A percentile compares a stretch with the other conserved stretches of the same genome.
Evolutionary conservation across 2,797 vertebrate species (phyloP).

Genomic region (Xenopus petersii): DNA sequence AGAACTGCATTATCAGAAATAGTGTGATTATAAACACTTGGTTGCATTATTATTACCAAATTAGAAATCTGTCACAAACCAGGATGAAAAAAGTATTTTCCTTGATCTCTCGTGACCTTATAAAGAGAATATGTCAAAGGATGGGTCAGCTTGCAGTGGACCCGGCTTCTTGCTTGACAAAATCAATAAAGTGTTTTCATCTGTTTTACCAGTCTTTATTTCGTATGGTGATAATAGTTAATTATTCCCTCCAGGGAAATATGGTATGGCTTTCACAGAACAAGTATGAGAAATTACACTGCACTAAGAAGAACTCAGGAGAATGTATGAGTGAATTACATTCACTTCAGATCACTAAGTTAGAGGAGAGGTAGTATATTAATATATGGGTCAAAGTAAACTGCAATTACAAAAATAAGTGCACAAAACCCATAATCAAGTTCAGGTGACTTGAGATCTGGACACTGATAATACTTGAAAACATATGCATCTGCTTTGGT

Average conservation of each 20-base stretch:
- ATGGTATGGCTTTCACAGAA: slow-evolving; percentile 72
- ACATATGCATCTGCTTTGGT: no score
- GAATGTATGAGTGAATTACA: slow-evolving; percentile 62
- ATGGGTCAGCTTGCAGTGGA: slow-evolving; percentile 68
- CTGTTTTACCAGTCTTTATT: slow-evolving; percentile 66
- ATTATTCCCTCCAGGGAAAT: slow-evolving; percentile 74
- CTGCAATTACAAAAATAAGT: no score
- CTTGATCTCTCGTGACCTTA: slow-evolving; percentile 62
- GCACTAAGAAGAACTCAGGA: slow-evolving; percentile 65
- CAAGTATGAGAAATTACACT: slow-evolving; percentile 58
- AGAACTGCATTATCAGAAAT: slow-evolving; percentile 37
- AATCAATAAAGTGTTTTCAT: slow-evolving; percentile 74
- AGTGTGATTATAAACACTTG: slow-evolving; percentile 45
- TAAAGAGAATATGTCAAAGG: slow-evolving; percentile 73
- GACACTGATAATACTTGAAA: no score
- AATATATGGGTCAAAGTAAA: no score
- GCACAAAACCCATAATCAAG: no score
- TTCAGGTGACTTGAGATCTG: no score
- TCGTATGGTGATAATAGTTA: slow-evolving; percentile 73
- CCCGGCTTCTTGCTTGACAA: slow-evolving; percentile 59
- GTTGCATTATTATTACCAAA: slow-evolving; percentile 43
- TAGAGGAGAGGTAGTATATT: slow-evolving; percentile 40
- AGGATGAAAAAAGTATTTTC: slow-evolving; percentile 58
- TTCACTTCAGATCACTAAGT: slow-evolving; percentile 62
- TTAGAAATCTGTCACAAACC: slow-evolving; percentile 39